Percentiles rank a stretch among this genome's conserved stretches.
Conservation (phyloP, 1,140 invertebrate genomes). For the Leptinotarsa defecta region DNA sequence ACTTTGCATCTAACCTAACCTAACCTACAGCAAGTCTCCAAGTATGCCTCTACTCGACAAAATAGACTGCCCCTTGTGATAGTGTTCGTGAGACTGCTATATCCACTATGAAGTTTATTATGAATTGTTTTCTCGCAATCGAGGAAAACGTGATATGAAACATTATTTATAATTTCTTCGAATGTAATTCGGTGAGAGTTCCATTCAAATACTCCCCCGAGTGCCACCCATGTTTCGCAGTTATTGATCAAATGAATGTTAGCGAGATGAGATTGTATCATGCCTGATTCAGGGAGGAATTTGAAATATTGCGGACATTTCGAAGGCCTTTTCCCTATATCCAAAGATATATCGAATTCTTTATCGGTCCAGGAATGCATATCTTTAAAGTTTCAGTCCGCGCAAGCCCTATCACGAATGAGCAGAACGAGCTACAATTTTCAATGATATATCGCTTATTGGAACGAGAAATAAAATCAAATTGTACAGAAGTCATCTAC, state of each 20-base stretch:
- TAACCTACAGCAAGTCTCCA: too few species aligned
- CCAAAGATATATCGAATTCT: conserved; percentile 41
- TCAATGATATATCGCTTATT: background rate
- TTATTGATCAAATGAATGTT: conserved; percentile 37
- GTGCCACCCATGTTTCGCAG: background rate
- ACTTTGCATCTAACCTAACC: too few species aligned
- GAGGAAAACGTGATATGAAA: too few species aligned
- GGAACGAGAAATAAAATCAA: background rate
- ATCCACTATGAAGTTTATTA: too few species aligned
- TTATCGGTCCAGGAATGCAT: conserved; percentile 36
- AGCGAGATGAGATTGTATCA: conserved; percentile 44
- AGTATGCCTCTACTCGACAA: too few species aligned
- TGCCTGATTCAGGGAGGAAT: conserved; percentile 37
- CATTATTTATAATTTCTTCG: too few species aligned
- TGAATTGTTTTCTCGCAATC: too few species aligned
- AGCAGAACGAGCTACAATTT: background rate
- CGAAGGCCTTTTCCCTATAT: conserved; percentile 32
- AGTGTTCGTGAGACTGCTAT: too few species aligned
- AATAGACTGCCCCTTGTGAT: too few species aligned
- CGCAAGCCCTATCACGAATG: conserved; percentile 4
- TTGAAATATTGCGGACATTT: conserved; percentile 44
- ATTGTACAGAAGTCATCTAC: conserved; percentile 1
- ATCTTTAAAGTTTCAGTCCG: conserved; percentile 31
- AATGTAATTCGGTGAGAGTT: too few species aligned
- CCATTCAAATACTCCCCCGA: too few species aligned